Evolutionary conservation across 2,888 invertebrate species (phyloP).

Genomic region (Ephialtes manifestator): DNA sequence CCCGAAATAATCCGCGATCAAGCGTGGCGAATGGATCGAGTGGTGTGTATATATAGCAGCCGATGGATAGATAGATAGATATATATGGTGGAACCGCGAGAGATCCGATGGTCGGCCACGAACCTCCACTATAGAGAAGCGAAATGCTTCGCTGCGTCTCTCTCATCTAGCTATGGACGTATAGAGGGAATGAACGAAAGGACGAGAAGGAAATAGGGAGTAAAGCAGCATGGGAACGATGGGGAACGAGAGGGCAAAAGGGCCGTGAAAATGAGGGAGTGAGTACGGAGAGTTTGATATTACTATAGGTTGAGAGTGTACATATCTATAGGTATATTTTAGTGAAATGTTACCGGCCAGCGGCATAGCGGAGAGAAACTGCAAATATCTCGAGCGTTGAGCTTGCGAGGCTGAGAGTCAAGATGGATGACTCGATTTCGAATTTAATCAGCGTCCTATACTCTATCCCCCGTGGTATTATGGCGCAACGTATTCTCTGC

Average conservation of each 20-base stretch:
- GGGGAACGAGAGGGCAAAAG: conserved; percentile 13
- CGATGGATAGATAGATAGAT: background rate
- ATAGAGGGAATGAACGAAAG: background rate
- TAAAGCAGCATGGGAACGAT: conserved; percentile 30
- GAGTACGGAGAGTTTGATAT: conserved; percentile 1
- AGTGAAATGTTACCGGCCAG: conserved; percentile 2
- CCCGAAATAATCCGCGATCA: conserved; percentile 60
- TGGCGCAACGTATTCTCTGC: conserved; percentile 73
- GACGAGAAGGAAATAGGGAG: conserved; percentile 31
- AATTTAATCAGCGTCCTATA: conserved; percentile 54
- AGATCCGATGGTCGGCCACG: conserved; percentile 20
- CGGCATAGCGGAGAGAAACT: conserved; percentile 26
- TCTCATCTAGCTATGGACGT: background rate
- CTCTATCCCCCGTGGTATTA: conserved; percentile 16
- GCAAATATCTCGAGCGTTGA: conserved; percentile 46
- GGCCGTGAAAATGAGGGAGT: conserved; percentile 27
- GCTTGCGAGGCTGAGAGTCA: conserved; percentile 40
- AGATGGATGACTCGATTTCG: conserved; percentile 57
- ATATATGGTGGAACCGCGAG: conserved; percentile 15
- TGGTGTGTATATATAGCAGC: background rate
- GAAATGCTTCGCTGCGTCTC: background rate
- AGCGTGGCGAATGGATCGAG: conserved; percentile 60
- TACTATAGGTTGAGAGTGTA: background rate
- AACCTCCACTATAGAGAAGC: background rate
- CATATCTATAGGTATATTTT: background rate